Conservation (phyloP, 2,113 vertebrate genomes). For the Silurus meridionalis region DNA sequence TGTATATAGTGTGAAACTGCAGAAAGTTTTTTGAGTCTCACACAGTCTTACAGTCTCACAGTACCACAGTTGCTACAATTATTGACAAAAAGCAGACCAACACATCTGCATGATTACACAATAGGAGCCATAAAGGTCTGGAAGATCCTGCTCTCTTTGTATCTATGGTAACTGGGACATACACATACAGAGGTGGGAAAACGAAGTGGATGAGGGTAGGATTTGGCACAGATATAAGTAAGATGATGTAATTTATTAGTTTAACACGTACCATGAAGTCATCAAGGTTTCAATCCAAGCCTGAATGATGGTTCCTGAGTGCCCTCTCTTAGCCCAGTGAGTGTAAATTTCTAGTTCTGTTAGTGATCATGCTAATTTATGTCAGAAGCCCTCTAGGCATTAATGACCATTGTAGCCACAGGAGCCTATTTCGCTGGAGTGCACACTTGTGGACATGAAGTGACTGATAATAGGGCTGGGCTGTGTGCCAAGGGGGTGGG, state of each 20-base stretch:
- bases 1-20: background rate
- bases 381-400: slow-evolving; percentile 1
- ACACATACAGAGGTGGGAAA: slow-evolving; percentile 24
- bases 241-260: slow-evolving; percentile 4
- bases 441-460: slow-evolving; percentile 47
- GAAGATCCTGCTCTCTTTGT: slow-evolving; percentile 18
- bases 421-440: slow-evolving; percentile 38
- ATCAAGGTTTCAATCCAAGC: slow-evolving; percentile 8
- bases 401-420: slow-evolving; percentile 41
- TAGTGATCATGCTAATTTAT: slow-evolving; percentile 30
- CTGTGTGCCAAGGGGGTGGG: background rate
- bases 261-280: slow-evolving; percentile 6
- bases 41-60: background rate
- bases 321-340: background rate
- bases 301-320: background rate
- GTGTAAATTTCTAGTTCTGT: slow-evolving; percentile 25
- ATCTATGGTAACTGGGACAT: slow-evolving; percentile 68
- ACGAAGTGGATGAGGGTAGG: slow-evolving; percentile 6
- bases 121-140: slow-evolving; percentile 18
- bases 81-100: background rate
- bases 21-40: background rate
- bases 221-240: slow-evolving; percentile 39
- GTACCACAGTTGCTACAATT: background rate
- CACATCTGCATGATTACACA: slow-evolving; percentile 15
- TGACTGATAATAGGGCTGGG: slow-evolving; percentile 53